Base-by-base conservation (phyloP, 2,888 invertebrate genomes). In the Lagria hirta region DNA sequence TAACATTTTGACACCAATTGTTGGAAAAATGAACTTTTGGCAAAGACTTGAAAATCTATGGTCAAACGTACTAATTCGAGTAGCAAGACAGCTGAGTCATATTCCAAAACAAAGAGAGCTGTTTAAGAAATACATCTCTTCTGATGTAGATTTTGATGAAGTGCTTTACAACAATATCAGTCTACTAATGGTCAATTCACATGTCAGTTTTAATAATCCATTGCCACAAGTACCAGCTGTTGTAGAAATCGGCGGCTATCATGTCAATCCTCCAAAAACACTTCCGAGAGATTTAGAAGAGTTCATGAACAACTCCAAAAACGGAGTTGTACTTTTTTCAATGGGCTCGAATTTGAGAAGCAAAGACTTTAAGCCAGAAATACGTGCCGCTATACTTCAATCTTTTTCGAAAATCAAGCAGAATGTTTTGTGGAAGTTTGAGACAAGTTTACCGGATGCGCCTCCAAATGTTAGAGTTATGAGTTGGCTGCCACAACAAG, bases 331-430 rank as follows among this genome's bases (percentile, higher is more conserved):
- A 3, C n/a, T 43, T 43, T 74, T 81, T 49, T 79, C 76, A 49
- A 75, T 83, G 58, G 82, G 82, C 2, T 78, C 81, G 1, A 76
- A 78, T 47, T 68, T 80, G 0, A 71, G 74, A 38, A 77, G 77
- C 45, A 68, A 73, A n/a, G 73, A 81, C 48, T 60, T 84, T 36
- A 73, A 77, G 0, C 54, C 62, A 0, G 73, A 76, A 2, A 77
- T 74, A 44, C 67, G 73, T 11, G 62, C 72, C 8, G 75, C 70
- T 1, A 74, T 85, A 15, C 64, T 78, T 6, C 76, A 77, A 40
- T 77, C 76, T 1, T 78, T 85, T 35, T 68, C 74, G 1, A 73
- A 72, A 47, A 55, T 84, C 0, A 80, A 82, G 48, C 78, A 69
- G 27, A 65, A 61, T 16, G 69, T 79, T 11, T 54, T 79, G 3